Evolutionary conservation across 2,113 vertebrate species (phyloP), one percentile per base, ranked within the genome.

Genomic region (Syrrhaptes paradoxus): DNA sequence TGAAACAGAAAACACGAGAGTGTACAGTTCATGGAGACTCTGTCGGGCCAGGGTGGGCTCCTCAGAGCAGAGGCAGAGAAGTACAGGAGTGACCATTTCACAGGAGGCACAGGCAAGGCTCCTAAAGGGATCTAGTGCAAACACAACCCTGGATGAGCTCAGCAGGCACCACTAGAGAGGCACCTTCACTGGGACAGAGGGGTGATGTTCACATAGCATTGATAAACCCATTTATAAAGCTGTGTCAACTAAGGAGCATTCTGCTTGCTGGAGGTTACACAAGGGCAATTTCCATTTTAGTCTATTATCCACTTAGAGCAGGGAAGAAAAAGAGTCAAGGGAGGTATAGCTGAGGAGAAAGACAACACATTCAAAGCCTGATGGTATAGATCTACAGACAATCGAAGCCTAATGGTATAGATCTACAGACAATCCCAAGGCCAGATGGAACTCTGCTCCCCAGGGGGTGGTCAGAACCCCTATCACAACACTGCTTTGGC

Each of bases 21-120:
- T 0, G 0, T 58, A 22, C 3, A 3, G 45, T 61, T 83, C 58
- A 80, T 8, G 0, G 54, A 59, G 74, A 22, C 45, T 52, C 46
- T 82, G 10, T 59, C 75, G 31, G 38, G 19, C 26, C 28, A 43
- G 58, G 17, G 20, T 28, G 13, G 46, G 38, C 17, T 85, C 52
- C 43, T 63, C 57, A 87, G 68, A 94, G 74, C 61, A 25, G 16
- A 57, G 29, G 24, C 57, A 93, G n/a, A 86, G 65, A 41, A 21
- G 7, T n/a, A 34, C 61, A 74, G 20, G 22, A 24, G 20, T 71
- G 17, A 51, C 10, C 22, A 26, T 52, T 79, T 75, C 65, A 41
- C 22, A 62, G 43, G 41, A 83, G 48, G 13, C 76, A 26, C 21
- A 58, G 28, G 16, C 28, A 88, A 76, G 31, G 43, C 11, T 84